phyloP scores from a whole-genome alignment of 2,797 vertebrate genomes.

The Falco columbarius region DNA sequence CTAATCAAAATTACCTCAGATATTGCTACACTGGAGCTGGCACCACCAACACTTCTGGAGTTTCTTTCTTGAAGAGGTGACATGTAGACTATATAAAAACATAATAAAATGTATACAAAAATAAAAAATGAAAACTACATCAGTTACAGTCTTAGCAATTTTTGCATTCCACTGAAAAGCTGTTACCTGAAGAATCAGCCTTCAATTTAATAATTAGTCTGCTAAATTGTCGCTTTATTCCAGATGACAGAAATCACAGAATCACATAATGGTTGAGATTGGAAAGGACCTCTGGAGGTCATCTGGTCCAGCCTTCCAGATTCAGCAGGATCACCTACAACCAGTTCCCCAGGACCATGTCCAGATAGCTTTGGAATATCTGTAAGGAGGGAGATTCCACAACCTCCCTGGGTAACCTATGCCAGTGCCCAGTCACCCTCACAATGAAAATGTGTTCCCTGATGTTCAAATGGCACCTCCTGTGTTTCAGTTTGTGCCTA shows the following conservation, averaged over 20 bases:
- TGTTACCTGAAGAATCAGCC: constrained; percentile 12
- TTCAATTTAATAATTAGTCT: background rate
- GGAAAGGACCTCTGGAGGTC: background rate
- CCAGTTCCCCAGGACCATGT: background rate
- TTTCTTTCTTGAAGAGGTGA: background rate
- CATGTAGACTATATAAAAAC: background rate
- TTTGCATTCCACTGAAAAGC: constrained; percentile 27
- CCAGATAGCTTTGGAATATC: background rate
- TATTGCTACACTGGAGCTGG: background rate
- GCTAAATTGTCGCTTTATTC: background rate
- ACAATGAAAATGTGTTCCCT: background rate
- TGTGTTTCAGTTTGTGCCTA: background rate
- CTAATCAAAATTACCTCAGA: background rate
- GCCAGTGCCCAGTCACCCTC: background rate
- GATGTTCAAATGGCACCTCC: background rate
- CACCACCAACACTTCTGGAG: background rate
- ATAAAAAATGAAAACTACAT: background rate
- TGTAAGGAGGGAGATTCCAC: background rate
- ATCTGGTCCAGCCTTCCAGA: background rate
- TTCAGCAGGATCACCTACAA: background rate
- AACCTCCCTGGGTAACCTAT: background rate
- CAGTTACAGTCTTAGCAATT: background rate
- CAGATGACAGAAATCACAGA: background rate
- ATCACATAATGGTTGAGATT: background rate
- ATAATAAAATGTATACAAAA: background rate